Evolutionary conservation across 2,113 vertebrate genomes (phyloP).

Genomic region (Spilogale gracilis): DNA sequence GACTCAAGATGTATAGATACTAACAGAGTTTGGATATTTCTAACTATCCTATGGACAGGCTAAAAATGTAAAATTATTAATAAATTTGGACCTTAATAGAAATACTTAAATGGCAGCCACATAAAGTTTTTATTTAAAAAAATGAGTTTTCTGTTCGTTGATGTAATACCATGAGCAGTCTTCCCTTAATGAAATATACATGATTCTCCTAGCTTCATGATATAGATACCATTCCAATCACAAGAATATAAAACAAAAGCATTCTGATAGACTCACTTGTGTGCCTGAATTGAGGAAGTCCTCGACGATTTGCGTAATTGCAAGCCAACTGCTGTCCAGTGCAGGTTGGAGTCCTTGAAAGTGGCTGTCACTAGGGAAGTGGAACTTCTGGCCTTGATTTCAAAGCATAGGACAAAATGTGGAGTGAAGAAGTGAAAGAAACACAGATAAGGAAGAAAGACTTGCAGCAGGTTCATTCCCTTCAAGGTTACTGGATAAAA

Average conservation of each 20-base stretch:
- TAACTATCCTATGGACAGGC: background rate
- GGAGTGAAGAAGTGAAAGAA: background rate
- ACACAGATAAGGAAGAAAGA: background rate
- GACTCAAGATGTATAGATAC: background rate
- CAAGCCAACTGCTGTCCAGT: background rate
- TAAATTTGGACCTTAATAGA: background rate
- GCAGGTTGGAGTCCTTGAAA: accelerated
- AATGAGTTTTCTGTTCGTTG: slow-evolving; percentile 14
- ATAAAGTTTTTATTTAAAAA: background rate
- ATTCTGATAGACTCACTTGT: background rate
- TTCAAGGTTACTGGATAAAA: background rate
- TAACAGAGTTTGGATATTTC: background rate
- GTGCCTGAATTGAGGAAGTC: slow-evolving; percentile 14
- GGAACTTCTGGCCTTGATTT: background rate
- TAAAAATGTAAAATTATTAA: background rate
- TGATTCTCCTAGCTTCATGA: background rate
- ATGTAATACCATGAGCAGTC: background rate
- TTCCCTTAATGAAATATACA: background rate
- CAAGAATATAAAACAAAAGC: background rate
- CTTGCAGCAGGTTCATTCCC: background rate
- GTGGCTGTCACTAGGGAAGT: slow-evolving; percentile 19
- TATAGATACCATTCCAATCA: background rate
- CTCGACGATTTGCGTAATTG: background rate
- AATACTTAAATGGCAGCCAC: background rate
- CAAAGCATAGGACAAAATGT: background rate